These are phyloP conservation scores for Bombus huntii DNA, from an alignment of 1,140 invertebrate genomes.

Conservation along the genomic window DNA sequence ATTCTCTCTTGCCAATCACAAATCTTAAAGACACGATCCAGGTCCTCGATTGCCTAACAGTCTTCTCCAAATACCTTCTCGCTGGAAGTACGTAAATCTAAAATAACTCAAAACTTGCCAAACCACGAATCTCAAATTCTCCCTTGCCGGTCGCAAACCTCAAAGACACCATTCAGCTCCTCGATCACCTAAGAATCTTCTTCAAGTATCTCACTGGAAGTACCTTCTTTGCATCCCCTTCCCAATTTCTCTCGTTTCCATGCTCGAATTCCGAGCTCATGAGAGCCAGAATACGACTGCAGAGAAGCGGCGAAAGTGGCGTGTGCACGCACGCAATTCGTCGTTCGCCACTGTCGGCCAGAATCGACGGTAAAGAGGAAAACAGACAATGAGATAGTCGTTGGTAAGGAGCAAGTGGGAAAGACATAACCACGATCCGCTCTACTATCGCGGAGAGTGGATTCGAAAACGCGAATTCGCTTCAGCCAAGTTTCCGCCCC, in stretches of 20 bases:
- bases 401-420: neutral
- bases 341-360: neutral
- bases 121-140: too few species aligned
- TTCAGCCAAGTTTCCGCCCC: slow-evolving; percentile 33
- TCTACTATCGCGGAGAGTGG: neutral
- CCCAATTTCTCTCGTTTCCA: neutral
- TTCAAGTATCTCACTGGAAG: neutral
- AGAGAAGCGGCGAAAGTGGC: slow-evolving; percentile 9
- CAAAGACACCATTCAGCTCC: too few species aligned
- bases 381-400: neutral
- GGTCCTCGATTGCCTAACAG: too few species aligned
- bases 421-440: neutral
- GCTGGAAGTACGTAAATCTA: too few species aligned
- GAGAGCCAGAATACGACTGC: neutral
- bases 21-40: too few species aligned
- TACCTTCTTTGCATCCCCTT: neutral
- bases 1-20: too few species aligned
- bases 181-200: neutral
- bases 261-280: neutral
- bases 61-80: too few species aligned
- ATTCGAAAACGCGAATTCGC: slow-evolving; percentile 48
- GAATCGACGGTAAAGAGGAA: too few species aligned
- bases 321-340: neutral
- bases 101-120: too few species aligned
- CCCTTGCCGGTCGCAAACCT: too few species aligned